Evolutionary conservation across 2,888 invertebrate species (phyloP).

Genomic region (Electrophaes corylata): DNA sequence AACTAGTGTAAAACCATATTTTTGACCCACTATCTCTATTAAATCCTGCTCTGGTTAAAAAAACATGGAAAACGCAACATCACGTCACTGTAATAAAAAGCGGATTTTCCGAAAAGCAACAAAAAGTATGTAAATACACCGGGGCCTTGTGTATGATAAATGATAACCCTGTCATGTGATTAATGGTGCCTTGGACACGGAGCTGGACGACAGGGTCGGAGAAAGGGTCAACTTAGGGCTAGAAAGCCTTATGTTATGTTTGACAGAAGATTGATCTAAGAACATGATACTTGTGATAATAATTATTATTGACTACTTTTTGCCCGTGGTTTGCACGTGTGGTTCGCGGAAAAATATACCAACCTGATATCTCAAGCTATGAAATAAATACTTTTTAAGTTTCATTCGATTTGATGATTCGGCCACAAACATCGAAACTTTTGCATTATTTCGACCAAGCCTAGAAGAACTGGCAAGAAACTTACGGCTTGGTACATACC

Average conservation of each 20-base stretch:
- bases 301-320: not conserved
- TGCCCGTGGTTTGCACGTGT: too few species aligned
- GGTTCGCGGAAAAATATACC: too few species aligned
- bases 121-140: slow-evolving; percentile 58
- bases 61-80: slow-evolving; percentile 41
- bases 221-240: slow-evolving; percentile 1
- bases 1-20: not conserved
- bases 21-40: not conserved
- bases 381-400: too few species aligned
- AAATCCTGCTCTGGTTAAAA: not conserved
- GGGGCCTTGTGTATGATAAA: slow-evolving; percentile 56
- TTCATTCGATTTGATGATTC: too few species aligned
- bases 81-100: slow-evolving; percentile 52
- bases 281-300: not conserved
- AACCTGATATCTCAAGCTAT: too few species aligned
- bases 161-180: slow-evolving; percentile 46
- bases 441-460: too few species aligned
- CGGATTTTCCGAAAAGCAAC: slow-evolving; percentile 44
- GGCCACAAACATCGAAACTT: too few species aligned
- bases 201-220: slow-evolving; percentile 23
- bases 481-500: too few species aligned
- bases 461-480: too few species aligned
- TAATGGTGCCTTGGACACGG: slow-evolving; percentile 43
- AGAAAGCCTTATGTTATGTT: not conserved
- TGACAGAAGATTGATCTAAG: not conserved